phyloP scores from a whole-genome alignment of 1,140 invertebrate species.

The Stenopsyche tienmushanensis region DNA sequence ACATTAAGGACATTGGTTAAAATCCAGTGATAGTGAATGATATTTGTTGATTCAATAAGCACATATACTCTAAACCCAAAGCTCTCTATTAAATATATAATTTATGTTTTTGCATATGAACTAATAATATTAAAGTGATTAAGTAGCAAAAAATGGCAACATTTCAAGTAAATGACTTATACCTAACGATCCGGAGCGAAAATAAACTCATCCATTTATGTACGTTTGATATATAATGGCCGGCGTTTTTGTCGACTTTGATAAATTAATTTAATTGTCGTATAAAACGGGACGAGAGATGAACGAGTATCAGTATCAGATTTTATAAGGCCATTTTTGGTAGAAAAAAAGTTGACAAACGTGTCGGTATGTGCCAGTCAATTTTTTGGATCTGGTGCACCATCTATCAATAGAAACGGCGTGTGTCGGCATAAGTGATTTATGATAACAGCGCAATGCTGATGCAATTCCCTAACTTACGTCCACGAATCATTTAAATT shows the following conservation, averaged over 20 bases:
- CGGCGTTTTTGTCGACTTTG: neutral
- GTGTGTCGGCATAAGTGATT: neutral
- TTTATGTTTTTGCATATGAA: too few relatives aligned
- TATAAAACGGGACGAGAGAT: neutral
- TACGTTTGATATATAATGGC: slow-evolving; percentile 3
- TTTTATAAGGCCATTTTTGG: neutral
- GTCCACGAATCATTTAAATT: too few relatives aligned
- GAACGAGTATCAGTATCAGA: slow-evolving; percentile 3
- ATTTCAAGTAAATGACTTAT: neutral
- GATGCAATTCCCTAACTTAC: slow-evolving; percentile 1
- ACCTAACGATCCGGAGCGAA: too few relatives aligned
- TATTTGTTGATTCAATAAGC: too few relatives aligned
- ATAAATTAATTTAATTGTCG: slow-evolving; percentile 10
- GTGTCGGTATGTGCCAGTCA: slow-evolving; percentile 6
- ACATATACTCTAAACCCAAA: too few relatives aligned
- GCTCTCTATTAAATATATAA: too few relatives aligned
- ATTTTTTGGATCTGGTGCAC: neutral
- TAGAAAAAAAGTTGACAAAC: neutral
- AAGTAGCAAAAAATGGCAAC: neutral
- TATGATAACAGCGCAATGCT: neutral
- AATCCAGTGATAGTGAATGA: neutral
- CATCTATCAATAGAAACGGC: neutral
- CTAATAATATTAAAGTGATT: neutral
- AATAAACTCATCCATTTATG: neutral
- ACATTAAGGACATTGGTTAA: too few relatives aligned